These are phyloP conservation scores for Fulica atra DNA, from an alignment of 2,113 vertebrate genomes.

Conservation along the genomic window DNA sequence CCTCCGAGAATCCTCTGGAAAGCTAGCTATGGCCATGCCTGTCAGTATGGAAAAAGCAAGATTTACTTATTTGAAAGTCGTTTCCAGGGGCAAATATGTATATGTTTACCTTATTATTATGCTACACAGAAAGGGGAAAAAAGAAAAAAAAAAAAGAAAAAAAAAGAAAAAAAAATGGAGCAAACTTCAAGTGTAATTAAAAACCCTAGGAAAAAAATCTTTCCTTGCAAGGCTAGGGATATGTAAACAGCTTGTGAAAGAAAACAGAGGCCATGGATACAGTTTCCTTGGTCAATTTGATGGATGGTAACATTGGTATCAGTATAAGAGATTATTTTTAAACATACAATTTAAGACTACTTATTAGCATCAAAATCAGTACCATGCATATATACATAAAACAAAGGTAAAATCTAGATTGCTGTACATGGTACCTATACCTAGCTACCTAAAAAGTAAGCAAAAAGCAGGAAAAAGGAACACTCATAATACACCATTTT, in stretches of 20 bases:
- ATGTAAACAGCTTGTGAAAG: neutral
- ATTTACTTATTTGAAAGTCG: neutral
- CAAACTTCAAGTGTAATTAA: neutral
- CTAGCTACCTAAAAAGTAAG: neutral
- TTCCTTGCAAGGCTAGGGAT: neutral
- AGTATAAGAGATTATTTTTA: neutral
- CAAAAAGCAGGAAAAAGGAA: neutral
- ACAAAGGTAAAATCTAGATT: neutral
- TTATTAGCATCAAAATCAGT: neutral
- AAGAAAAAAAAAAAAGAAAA: too few species aligned
- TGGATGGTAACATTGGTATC: neutral
- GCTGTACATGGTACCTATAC: neutral
- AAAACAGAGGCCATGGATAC: neutral
- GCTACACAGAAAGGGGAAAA: fast-evolving
- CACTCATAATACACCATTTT: fast-evolving
- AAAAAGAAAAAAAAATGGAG: too few species aligned
- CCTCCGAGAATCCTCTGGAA: neutral
- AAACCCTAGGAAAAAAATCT: neutral
- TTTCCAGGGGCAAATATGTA: neutral
- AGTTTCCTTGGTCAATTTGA: neutral
- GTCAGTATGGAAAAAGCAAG: neutral
- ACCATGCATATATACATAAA: neutral
- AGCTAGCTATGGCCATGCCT: neutral
- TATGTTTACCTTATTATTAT: neutral
- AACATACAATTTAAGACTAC: neutral